A percentile compares a stretch with the other conserved stretches of the same genome.
phyloP scores from a whole-genome alignment of 2,888 invertebrate genomes.

The Phengaris alcon region DNA sequence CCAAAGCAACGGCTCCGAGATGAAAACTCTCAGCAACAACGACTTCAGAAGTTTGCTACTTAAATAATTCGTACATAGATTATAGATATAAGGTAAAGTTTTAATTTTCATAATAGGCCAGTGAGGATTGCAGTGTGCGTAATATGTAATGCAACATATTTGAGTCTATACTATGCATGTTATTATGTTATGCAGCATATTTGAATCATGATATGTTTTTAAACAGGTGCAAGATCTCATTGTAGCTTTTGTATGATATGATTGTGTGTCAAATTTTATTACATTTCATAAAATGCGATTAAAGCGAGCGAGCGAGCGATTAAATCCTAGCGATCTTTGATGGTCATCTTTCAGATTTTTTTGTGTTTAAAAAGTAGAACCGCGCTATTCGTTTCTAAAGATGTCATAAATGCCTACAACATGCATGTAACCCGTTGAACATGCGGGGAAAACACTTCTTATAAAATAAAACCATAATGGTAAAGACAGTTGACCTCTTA shows the following conservation, averaged over 20 bases:
- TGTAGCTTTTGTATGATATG: not conserved
- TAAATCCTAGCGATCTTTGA: not conserved
- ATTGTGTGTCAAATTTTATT: not conserved
- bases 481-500: not conserved
- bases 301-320: no score
- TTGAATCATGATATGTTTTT: not conserved
- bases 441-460: no score
- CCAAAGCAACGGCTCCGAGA: slow-evolving; percentile 45
- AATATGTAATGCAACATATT: not conserved
- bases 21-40: slow-evolving; percentile 67
- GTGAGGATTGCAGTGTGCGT: not conserved
- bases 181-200: no score
- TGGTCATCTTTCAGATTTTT: no score
- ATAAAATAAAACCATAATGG: not conserved
- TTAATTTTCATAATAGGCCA: not conserved
- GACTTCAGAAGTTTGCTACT: slow-evolving; percentile 79
- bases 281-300: not conserved
- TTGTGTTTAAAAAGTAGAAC: no score
- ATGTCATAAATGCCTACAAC: no score
- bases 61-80: slow-evolving; percentile 46
- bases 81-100: slow-evolving; percentile 17
- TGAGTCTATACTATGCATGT: not conserved
- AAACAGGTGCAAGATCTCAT: slow-evolving; percentile 8
- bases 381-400: no score
- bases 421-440: no score